A percentile compares a stretch with the other conserved stretches of the same genome.
These are phyloP conservation scores for Steinernema hermaphroditum DNA, from an alignment of 2,888 invertebrate species.

Conservation along the genomic window DNA sequence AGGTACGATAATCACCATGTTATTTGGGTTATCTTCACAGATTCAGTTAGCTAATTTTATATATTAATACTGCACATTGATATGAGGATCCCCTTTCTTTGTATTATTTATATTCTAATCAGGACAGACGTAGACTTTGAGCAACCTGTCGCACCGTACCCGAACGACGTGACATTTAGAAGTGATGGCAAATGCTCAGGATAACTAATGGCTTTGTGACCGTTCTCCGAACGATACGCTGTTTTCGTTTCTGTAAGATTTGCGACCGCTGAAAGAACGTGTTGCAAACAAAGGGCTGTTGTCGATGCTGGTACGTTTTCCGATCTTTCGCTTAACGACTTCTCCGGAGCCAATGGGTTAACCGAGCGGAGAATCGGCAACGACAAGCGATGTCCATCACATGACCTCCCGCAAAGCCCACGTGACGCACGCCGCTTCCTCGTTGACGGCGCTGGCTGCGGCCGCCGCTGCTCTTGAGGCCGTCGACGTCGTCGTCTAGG, in stretches of 20 bases:
- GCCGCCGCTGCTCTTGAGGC: neutral
- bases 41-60: too few species aligned
- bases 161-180: too few species aligned
- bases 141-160: too few species aligned
- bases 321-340: too few species aligned
- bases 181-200: neutral
- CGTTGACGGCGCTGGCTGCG: constrained; percentile 14
- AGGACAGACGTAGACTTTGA: too few species aligned
- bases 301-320: too few species aligned
- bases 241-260: neutral
- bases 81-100: too few species aligned
- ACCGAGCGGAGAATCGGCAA: neutral
- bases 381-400: neutral
- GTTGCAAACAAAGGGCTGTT: neutral
- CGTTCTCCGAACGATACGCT: neutral
- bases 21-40: too few species aligned
- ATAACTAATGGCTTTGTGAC: constrained; percentile 1
- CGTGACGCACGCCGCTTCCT: constrained; percentile 1
- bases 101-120: too few species aligned
- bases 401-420: constrained; percentile 6
- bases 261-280: neutral
- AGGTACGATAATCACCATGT: too few species aligned
- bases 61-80: too few species aligned
- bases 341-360: too few species aligned
- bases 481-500: neutral